Percentiles rank a stretch among this genome's conserved stretches.
phyloP scores from a whole-genome alignment of 2,888 invertebrate species.

The Eristalis pertinax region DNA sequence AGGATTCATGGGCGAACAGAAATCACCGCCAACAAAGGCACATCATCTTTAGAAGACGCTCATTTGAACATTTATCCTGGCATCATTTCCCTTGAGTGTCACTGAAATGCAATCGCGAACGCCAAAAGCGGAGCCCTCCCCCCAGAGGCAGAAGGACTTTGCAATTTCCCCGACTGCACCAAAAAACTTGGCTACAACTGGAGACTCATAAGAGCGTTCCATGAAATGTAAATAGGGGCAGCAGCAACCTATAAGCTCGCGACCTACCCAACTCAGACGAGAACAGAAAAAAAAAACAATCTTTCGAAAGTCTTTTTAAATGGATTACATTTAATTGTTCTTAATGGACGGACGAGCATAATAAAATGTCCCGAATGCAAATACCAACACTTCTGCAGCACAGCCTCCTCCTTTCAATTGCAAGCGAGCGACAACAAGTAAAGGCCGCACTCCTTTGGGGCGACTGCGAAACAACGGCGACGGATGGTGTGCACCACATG shows the following conservation, averaged over 20 bases:
- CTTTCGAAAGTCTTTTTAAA: conserved; percentile 27
- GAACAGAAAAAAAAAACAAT: not conserved
- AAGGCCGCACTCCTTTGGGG: not conserved
- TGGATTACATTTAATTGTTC: conserved; percentile 44
- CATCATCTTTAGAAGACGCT: too few relatives aligned
- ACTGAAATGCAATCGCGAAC: too few relatives aligned
- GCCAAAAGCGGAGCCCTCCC: too few relatives aligned
- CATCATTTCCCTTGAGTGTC: too few relatives aligned
- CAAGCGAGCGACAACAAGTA: not conserved
- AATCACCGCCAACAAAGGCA: too few relatives aligned
- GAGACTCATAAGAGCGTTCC: not conserved
- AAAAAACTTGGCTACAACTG: too few relatives aligned
- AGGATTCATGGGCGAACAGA: too few relatives aligned
- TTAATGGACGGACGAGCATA: conserved; percentile 1
- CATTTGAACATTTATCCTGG: too few relatives aligned
- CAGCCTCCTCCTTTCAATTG: not conserved
- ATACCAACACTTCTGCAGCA: not conserved
- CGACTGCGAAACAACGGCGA: not conserved
- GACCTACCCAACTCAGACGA: too few relatives aligned
- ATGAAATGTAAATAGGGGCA: not conserved
- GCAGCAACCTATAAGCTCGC: not conserved
- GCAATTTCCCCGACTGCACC: too few relatives aligned
- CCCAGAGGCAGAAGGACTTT: too few relatives aligned
- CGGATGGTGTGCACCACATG: not conserved
- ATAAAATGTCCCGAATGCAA: conserved; percentile 30